Percentiles rank a stretch among this genome's conserved stretches.
These are phyloP conservation scores for Poeciliopsis occidentalis DNA, from an alignment of 2,113 vertebrate genomes.

Conservation along the genomic window DNA sequence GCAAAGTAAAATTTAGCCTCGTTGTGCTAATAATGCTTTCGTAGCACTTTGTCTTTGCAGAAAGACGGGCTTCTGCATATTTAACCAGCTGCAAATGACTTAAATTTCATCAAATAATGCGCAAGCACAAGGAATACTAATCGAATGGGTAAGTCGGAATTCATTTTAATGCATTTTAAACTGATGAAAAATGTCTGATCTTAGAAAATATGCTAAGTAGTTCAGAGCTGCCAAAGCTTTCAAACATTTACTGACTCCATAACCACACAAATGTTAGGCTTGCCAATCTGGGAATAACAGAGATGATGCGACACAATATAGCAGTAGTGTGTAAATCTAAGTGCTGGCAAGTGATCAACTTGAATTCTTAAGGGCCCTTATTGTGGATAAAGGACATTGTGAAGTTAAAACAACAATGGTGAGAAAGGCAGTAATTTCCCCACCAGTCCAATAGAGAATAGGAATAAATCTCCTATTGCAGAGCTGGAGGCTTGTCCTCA, in stretches of 20 bases:
- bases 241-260: not conserved
- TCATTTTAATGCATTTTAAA: not conserved
- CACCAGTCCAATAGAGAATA: not conserved
- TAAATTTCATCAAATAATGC: constrained; percentile 9
- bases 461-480: not conserved
- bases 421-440: not conserved
- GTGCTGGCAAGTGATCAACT: not conserved
- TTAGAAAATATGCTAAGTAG: not conserved
- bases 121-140: constrained; percentile 4
- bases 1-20: not conserved
- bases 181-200: not conserved
- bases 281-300: not conserved
- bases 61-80: not conserved
- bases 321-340: not conserved
- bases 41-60: not conserved
- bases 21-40: not conserved
- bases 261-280: not conserved
- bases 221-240: not conserved
- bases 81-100: constrained; percentile 14
- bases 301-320: not conserved
- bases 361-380: not conserved
- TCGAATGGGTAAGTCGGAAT: not conserved
- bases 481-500: not conserved
- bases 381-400: not conserved
- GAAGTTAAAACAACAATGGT: not conserved